Evolutionary conservation across 2,113 vertebrate species (phyloP).

Genomic region (Equus przewalskii): DNA sequence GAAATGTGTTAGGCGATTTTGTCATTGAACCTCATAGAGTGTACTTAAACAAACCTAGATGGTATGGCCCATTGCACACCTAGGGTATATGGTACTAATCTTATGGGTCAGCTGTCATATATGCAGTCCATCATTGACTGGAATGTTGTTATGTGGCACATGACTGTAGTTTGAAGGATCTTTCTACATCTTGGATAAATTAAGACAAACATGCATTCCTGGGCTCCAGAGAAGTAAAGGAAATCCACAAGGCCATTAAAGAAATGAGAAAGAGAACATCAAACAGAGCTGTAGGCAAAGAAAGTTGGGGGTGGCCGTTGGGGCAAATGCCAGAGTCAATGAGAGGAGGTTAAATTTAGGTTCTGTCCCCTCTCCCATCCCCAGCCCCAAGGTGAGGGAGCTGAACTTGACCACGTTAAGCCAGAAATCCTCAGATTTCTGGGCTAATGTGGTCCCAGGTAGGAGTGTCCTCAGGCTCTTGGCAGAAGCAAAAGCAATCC

Average conservation of each 20-base stretch:
- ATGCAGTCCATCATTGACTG: no score
- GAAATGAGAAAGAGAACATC: not conserved
- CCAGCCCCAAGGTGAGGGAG: not conserved
- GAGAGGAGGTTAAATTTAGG: not conserved
- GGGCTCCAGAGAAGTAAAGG: not conserved
- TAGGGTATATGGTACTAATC: no score
- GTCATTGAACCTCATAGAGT: no score
- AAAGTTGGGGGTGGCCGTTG: not conserved
- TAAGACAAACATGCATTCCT: not conserved
- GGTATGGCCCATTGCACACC: no score
- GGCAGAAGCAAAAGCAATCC: slow-evolving; percentile 1
- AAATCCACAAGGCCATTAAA: not conserved
- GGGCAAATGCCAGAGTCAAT: not conserved
- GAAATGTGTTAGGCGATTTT: no score
- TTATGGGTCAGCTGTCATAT: no score
- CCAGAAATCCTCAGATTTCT: not conserved
- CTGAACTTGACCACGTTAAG: not conserved
- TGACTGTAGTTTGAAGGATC: not conserved
- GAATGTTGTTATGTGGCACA: no score
- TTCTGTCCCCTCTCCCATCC: not conserved
- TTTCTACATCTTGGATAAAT: not conserved
- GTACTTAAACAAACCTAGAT: no score
- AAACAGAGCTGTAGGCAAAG: not conserved
- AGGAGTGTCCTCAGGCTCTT: not conserved
- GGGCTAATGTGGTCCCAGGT: not conserved